Base-by-base conservation (phyloP, 2,113 vertebrate genomes). In the Embiotoca jacksoni region DNA sequence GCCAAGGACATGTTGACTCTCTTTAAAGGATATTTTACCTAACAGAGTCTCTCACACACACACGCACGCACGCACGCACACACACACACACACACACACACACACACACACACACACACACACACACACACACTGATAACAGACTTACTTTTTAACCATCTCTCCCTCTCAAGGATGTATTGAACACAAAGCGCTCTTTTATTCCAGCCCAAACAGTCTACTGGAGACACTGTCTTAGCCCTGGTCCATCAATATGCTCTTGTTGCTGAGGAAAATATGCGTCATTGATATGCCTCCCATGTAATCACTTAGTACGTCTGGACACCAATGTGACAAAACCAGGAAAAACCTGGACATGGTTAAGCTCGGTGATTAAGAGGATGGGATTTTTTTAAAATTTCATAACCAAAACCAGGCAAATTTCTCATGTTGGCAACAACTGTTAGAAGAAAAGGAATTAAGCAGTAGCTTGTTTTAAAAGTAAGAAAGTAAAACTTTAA, bases 141-240 rank as follows among this genome's bases (percentile, higher is more conserved):
- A 83, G 71, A 88, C 88, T 89, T 89, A 93, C 90, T 91, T 92
- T 93, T 92, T 90, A 94, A 91, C 91, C 78, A 85, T 58, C 59
- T 64, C 63, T 76, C 75, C 72, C 68, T 88, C 70, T 91, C 92
- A 93, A 94, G 93, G 93, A 92, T 87, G 9, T 7, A 66, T 35
- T 16, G 58, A 76, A 83, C 75, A 94, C 90, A 94, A 93, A 91
- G 89, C 57, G 36, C 68, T 82, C 81, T 78, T 92, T 84, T 87
- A 90, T 91, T 86, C 78, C 36, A 36, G 53, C 10, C 59, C 37
- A 41, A 66, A 54, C 46, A 72, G 65, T 75, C 69, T 65, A 84
- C 75, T 72, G 60, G 72, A 88, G 79, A 81, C 77, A 62, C 70
- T 72, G 61, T 82, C 82, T 46, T 59, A 58, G 47, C 76, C 46